phyloP scores from a whole-genome alignment of 2,113 vertebrate genomes.

The Dendropsophus ebraccatus region DNA sequence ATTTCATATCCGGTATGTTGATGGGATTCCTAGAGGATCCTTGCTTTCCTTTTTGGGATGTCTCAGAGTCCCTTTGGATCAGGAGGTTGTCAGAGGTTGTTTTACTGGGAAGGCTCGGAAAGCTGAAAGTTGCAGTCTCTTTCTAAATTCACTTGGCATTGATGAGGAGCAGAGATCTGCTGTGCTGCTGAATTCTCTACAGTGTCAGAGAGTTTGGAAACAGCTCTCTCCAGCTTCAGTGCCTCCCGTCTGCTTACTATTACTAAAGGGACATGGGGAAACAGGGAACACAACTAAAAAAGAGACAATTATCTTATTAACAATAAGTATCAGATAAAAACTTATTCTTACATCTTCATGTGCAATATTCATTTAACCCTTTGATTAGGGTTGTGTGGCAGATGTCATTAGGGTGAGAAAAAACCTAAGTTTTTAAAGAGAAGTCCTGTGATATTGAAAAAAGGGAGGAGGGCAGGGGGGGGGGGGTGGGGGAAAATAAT shows the following conservation, averaged over 20 bases:
- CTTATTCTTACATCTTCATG: neutral
- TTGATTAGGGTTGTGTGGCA: too few relatives aligned
- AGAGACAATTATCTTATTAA: too few relatives aligned
- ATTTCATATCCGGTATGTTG: conserved; percentile 79
- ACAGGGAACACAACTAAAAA: neutral
- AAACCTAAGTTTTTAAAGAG: too few relatives aligned
- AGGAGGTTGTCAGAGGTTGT: conserved; percentile 57
- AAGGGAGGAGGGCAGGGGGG: too few relatives aligned
- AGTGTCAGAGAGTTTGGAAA: neutral
- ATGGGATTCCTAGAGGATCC: conserved; percentile 78
- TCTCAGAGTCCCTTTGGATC: conserved; percentile 64
- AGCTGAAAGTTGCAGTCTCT: conserved; percentile 66
- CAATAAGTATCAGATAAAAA: neutral
- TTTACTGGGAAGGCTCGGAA: conserved; percentile 52
- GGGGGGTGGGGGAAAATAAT: too few relatives aligned
- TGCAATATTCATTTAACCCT: neutral
- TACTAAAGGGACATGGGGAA: neutral
- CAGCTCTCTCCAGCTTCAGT: neutral
- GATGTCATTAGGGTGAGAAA: too few relatives aligned
- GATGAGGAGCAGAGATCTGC: conserved; percentile 72
- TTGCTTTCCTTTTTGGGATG: conserved; percentile 82
- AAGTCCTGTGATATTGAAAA: too few relatives aligned
- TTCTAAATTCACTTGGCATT: conserved; percentile 64
- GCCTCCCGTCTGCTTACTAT: neutral
- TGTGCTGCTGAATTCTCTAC: conserved; percentile 20